A percentile compares a stretch with the other conserved stretches of the same genome.
Conservation (phyloP, 2,797 vertebrate genomes). For the Tadarida brasiliensis region DNA sequence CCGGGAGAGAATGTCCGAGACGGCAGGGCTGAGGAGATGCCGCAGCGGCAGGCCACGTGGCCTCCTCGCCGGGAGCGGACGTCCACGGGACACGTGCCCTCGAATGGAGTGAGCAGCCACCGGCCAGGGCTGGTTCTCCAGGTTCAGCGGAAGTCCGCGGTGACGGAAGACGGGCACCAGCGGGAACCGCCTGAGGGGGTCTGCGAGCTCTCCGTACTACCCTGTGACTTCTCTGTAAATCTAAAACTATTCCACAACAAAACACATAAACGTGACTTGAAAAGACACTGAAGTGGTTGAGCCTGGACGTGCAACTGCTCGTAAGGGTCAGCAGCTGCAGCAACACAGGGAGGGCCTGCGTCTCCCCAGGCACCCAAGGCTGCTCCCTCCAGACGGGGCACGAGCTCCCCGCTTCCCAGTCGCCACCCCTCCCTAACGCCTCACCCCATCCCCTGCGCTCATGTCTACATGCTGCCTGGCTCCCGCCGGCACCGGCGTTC, state of each 20-base stretch:
- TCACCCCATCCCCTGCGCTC: neutral
- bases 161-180: fast-evolving
- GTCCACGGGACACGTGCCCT: neutral
- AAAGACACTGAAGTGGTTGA: neutral
- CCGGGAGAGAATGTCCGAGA: neutral
- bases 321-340: neutral
- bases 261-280: neutral
- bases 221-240: neutral
- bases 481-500: neutral
- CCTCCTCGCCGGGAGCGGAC: neutral
- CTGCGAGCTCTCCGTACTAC: neutral
- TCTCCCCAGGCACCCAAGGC: neutral
- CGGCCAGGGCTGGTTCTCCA: fast-evolving
- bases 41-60: fast-evolving
- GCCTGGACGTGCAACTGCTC: neutral
- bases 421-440: neutral
- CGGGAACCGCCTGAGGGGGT: neutral
- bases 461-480: fast-evolving
- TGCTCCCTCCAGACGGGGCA: neutral
- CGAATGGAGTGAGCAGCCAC: fast-evolving
- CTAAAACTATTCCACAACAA: neutral
- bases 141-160: fast-evolving
- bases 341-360: neutral
- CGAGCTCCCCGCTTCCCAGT: neutral
- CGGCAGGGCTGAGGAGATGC: fast-evolving